Conservation (phyloP, 2,797 vertebrate species). For the Melanotaenia boesemani region DNA sequence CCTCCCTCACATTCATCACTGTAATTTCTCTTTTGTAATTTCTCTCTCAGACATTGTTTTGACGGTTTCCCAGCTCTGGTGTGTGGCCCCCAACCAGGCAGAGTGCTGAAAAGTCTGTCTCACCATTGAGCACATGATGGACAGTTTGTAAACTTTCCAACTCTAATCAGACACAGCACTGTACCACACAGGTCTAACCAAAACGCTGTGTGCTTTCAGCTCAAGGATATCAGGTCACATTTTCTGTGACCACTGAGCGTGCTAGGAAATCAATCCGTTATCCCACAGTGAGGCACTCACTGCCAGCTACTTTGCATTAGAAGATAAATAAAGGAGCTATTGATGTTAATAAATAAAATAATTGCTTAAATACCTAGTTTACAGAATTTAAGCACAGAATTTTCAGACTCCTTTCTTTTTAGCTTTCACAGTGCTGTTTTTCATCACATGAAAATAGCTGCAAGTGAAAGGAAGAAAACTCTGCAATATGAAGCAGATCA, state of each 20-base stretch:
- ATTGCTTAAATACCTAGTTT: constrained; percentile 52
- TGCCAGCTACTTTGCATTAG: constrained; percentile 71
- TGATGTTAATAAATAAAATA: constrained; percentile 70
- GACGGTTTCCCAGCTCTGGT: constrained; percentile 30
- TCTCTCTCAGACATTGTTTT: constrained; percentile 42
- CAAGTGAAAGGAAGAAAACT: constrained; percentile 60
- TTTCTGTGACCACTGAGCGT: constrained; percentile 27
- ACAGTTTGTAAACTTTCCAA: background rate
- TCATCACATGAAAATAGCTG: constrained; percentile 67
- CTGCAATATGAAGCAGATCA: constrained; percentile 67
- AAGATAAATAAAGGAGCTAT: constrained; percentile 67
- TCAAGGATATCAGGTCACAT: constrained; percentile 57
- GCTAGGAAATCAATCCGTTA: constrained; percentile 63
- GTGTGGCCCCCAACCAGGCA: constrained; percentile 20
- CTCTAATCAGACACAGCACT: constrained; percentile 1
- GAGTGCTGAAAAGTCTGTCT: constrained; percentile 6
- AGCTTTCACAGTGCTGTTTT: constrained; percentile 33
- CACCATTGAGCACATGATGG: background rate
- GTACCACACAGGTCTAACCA: constrained; percentile 25
- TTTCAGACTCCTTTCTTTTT: constrained; percentile 23
- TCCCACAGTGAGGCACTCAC: constrained; percentile 46
- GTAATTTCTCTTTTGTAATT: constrained; percentile 44
- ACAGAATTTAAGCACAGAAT: constrained; percentile 55
- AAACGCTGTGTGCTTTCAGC: constrained; percentile 41
- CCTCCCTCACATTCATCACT: constrained; percentile 61